Conservation (phyloP, 2,797 vertebrate species). For the Sciaenops ocellatus region DNA sequence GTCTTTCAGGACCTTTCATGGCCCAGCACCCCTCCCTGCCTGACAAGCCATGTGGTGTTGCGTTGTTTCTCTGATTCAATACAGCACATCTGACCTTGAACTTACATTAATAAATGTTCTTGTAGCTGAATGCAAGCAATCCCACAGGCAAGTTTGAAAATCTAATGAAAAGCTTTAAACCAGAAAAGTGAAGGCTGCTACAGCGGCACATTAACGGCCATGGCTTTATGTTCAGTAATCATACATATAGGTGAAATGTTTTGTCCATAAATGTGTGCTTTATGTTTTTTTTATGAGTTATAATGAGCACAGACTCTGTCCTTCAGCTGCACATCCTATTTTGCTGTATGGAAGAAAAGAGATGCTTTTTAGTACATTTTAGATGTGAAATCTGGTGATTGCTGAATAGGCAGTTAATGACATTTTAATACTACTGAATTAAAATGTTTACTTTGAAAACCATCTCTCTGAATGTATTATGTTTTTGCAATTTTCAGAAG, state of each 20-base stretch:
- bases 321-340: neutral
- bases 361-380: neutral
- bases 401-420: neutral
- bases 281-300: neutral
- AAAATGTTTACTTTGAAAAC: neutral
- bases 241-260: neutral
- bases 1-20: neutral
- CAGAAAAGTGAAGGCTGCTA: too few species aligned
- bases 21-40: neutral
- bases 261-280: neutral
- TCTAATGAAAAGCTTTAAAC: neutral
- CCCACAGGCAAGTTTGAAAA: neutral
- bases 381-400: too few species aligned
- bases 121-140: neutral
- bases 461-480: neutral
- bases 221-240: neutral
- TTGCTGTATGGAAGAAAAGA: neutral
- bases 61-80: neutral
- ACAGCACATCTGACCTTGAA: neutral
- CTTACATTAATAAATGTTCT: neutral
- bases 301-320: neutral
- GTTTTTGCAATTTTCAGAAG: neutral
- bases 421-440: neutral
- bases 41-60: neutral
- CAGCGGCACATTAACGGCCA: neutral